Evolutionary conservation across 2,113 vertebrate genomes (phyloP).

Genomic region (Austrofundulus limnaeus): DNA sequence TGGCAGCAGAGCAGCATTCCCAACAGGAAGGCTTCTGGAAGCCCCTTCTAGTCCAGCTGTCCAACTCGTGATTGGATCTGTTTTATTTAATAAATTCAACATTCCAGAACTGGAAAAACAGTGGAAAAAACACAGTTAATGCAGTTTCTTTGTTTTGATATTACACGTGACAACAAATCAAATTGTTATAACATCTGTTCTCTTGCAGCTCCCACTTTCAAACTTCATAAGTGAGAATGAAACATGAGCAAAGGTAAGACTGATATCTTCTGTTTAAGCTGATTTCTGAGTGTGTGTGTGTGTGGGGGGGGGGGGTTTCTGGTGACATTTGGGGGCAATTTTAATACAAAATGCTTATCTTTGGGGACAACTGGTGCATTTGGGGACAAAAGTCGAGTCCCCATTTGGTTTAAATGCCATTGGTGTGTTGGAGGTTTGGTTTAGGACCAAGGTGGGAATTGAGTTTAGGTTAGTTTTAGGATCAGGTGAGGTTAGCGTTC

Average conservation of each 20-base stretch:
- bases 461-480: too few species aligned
- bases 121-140: neutral
- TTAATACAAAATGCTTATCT: too few species aligned
- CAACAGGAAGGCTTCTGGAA: conserved; percentile 32
- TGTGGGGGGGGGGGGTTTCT: neutral
- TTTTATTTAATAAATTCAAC: conserved; percentile 42
- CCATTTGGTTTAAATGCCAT: too few species aligned
- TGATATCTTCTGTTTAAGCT: neutral
- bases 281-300: neutral
- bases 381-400: too few species aligned
- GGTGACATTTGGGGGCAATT: too few species aligned
- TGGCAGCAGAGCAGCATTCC: conserved; percentile 66
- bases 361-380: too few species aligned
- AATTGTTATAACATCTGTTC: conserved; percentile 32
- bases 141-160: conserved; percentile 1
- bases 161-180: neutral
- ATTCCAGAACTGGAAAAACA: conserved; percentile 14
- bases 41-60: conserved; percentile 6
- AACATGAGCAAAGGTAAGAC: conserved; percentile 72
- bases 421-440: too few species aligned
- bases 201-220: conserved; percentile 66
- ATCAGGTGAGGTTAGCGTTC: too few species aligned
- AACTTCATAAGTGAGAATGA: conserved; percentile 56
- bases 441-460: too few species aligned
- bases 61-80: conserved; percentile 32